Percentiles rank a stretch among this genome's conserved stretches.
phyloP scores from a whole-genome alignment of 2,797 vertebrate species.

The Periophthalmus magnuspinnatus region DNA sequence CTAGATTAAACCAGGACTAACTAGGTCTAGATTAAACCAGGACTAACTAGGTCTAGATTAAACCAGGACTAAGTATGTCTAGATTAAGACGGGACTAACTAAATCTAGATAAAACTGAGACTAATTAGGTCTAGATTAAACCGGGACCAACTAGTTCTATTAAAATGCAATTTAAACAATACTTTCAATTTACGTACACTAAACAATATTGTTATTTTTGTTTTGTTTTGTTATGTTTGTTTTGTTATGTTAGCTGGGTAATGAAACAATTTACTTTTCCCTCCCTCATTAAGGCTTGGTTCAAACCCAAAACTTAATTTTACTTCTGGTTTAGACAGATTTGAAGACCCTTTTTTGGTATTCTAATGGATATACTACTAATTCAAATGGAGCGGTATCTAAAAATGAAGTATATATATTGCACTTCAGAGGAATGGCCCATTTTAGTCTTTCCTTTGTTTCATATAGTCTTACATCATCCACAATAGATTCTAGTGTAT shows the following conservation, averaged over 20 bases:
- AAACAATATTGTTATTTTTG: too few species aligned
- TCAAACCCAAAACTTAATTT: background rate
- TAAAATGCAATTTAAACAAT: too few species aligned
- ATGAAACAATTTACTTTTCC: background rate
- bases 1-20: too few species aligned
- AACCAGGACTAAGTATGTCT: too few species aligned
- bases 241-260: background rate
- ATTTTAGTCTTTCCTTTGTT: background rate
- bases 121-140: too few species aligned
- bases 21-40: too few species aligned
- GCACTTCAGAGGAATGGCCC: background rate
- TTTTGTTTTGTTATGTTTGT: too few species aligned
- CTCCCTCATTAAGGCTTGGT: background rate
- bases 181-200: background rate
- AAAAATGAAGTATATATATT: background rate
- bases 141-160: too few species aligned
- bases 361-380: background rate
- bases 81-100: too few species aligned
- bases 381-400: background rate
- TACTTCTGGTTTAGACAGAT: background rate
- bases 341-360: background rate
- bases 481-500: background rate
- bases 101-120: too few species aligned
- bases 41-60: too few species aligned
- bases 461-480: slow-evolving; percentile 5